Percentiles rank a stretch among this genome's conserved stretches.
phyloP scores from a whole-genome alignment of 2,797 vertebrate genomes.

The Takifugu ocellatus region DNA sequence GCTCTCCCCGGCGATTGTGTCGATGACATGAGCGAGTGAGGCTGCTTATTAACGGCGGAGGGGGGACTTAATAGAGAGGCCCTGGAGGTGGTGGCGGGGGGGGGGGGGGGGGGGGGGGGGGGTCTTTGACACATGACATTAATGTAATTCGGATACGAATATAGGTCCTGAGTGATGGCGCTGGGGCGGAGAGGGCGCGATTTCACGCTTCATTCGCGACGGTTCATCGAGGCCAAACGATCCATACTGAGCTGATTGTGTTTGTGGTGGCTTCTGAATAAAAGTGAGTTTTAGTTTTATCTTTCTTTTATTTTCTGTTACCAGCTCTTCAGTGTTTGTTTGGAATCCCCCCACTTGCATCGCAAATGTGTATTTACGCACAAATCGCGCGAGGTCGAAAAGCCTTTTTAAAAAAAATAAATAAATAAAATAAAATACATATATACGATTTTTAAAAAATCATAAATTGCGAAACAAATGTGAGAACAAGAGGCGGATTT shows the following conservation, averaged over 20 bases:
- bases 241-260: conserved; percentile 28
- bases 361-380: too few relatives aligned
- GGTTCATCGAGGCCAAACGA: conserved; percentile 44
- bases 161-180: conserved; percentile 50
- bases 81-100: too few relatives aligned
- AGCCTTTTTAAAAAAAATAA: too few relatives aligned
- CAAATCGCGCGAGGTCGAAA: too few relatives aligned
- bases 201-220: conserved; percentile 65
- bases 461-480: too few relatives aligned
- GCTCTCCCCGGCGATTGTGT: conserved; percentile 76
- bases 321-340: too few relatives aligned
- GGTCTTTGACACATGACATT: conserved; percentile 72
- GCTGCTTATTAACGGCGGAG: conserved; percentile 56
- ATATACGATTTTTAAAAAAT: too few relatives aligned
- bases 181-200: conserved; percentile 55
- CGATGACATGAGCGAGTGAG: conserved; percentile 73
- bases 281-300: not conserved
- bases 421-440: too few relatives aligned
- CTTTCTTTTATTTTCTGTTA: too few relatives aligned
- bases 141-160: conserved; percentile 70
- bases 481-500: too few relatives aligned
- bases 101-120: conserved; percentile 49
- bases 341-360: too few relatives aligned
- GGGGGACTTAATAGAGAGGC: conserved; percentile 39
- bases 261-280: not conserved